phyloP scores from a whole-genome alignment of 2,888 invertebrate species.

The Deilephila porcellus region DNA sequence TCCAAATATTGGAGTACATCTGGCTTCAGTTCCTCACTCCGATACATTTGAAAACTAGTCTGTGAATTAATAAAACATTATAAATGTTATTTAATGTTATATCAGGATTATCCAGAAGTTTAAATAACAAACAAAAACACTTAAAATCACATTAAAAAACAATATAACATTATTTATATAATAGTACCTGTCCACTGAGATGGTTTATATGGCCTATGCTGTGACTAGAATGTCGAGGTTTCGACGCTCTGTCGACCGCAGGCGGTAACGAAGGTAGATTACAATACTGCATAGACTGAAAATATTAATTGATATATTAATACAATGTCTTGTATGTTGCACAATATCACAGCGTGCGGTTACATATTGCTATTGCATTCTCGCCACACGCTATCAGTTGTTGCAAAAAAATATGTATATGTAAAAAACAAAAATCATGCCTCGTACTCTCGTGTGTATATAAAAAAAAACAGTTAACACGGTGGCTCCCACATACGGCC shows the following conservation, averaged over 20 bases:
- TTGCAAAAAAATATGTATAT: too few relatives aligned
- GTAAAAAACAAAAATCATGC: too few relatives aligned
- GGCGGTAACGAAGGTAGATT: constrained; percentile 86
- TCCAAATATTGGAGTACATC: constrained; percentile 91
- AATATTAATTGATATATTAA: constrained; percentile 36
- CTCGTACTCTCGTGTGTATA: too few relatives aligned
- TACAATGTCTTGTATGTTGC: too few relatives aligned
- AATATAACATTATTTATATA: background rate
- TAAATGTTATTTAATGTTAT: background rate
- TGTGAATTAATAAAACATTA: constrained; percentile 36
- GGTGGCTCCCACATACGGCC: too few relatives aligned
- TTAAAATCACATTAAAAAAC: too few relatives aligned
- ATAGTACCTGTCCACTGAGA: constrained; percentile 56
- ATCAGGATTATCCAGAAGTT: too few relatives aligned
- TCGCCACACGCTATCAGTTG: too few relatives aligned
- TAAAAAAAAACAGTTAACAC: too few relatives aligned
- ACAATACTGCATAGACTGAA: constrained; percentile 75
- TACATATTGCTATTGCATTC: too few relatives aligned
- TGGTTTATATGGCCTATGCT: constrained; percentile 59
- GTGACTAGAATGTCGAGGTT: constrained; percentile 86
- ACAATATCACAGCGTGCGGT: too few relatives aligned
- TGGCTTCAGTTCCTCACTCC: constrained; percentile 50
- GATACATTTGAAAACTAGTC: constrained; percentile 45
- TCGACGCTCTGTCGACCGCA: constrained; percentile 91
- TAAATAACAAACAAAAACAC: too few relatives aligned